Base-by-base conservation (phyloP, 2,888 invertebrate species). In the Xylophagus ater region DNA sequence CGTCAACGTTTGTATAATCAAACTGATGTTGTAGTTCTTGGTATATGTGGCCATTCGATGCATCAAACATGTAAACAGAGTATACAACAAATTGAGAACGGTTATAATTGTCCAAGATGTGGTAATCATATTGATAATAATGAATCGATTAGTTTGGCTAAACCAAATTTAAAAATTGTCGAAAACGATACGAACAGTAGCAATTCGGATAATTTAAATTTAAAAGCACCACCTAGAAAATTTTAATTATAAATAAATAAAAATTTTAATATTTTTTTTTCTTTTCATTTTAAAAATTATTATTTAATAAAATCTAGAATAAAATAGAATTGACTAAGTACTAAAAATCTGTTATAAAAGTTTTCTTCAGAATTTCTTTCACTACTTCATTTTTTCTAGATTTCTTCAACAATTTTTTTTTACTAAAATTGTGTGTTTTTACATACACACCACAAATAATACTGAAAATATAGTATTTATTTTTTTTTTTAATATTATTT, bases 211-310 rank as follows among this genome's bases (percentile, higher is more conserved):
- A 47, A 57, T 42, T 49, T 65, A 37, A 56, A 59, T 45, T 50
- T 65, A 1, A 63, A 64, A 48, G 60, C 64, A 4, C 64, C 64
- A 8, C 61, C 65, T 18, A 51, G 60, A 37, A 56, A 56, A 39
- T 62, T 62, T 53, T 55, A 47, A 52, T 39, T 15, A 14, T 25
- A 34, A 12, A 15, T 28, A 12, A 4, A 14, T 18, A 24, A 31
- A n/a, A 29, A 15, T 12, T 17, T 36, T 14, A 15, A 14, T 12
- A 18, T 18, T 17, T 23, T 9, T 34, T 17, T 34, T 26, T 31
- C 30, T 37, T 31, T 12, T 19, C 20, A 21, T 33, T 21, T 21
- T 33, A 9, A 26, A 12, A 26, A 12, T 26, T 12, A 6, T 26
- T 13, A 10, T 26, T 12, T 12, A 26, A 9, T 4, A 26, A 26